Evolutionary conservation across 2,888 invertebrate species (phyloP), one percentile per base, ranked within the genome.

Genomic region (Lydus trimaculatus): DNA sequence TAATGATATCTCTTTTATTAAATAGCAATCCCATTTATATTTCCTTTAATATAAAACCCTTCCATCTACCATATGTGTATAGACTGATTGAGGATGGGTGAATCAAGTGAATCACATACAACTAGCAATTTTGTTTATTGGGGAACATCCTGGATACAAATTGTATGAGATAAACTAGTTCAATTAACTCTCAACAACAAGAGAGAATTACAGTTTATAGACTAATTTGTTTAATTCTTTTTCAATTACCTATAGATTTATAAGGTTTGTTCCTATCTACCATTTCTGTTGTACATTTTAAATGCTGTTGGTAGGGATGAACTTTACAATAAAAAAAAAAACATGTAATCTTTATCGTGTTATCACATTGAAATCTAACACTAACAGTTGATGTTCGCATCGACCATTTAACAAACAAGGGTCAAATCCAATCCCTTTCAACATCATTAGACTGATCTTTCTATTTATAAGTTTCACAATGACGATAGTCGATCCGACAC

Each of bases 101-200:
- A 43, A 43, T 43, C n/a, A 43, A 43, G 39, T 17, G 48, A 48
- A 48, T 48, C 48, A 20, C n/a, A n/a, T n/a, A n/a, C 20, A 20
- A 48, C 17, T 48, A 20, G 20, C 48, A 48, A 48, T 48, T n/a
- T 48, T 48, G 48, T 48, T 48, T 48, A 48, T 48, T 48, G 20
- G 20, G 20, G 20, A 48, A 3, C 6, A 48, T 48, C 48, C 48
- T 48, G 20, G 43, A 8, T 43, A 43, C 43, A 43, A n/a, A 17
- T 17, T 43, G 6, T 20, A 48, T 8, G 48, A 20, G 17, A 20
- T 48, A 48, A 48, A 48, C 48, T 48, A 48, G 48, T 48, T 48
- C 48, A 48, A 23, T 48, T 48, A 48, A 9, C 20, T 20, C 1
- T 48, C 3, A 48, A 48, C 48, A 20, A 11, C 7, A 48, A n/a